These are phyloP conservation scores for Xestia sexstrigata DNA, from an alignment of 2,888 invertebrate genomes.

Conservation along the genomic window DNA sequence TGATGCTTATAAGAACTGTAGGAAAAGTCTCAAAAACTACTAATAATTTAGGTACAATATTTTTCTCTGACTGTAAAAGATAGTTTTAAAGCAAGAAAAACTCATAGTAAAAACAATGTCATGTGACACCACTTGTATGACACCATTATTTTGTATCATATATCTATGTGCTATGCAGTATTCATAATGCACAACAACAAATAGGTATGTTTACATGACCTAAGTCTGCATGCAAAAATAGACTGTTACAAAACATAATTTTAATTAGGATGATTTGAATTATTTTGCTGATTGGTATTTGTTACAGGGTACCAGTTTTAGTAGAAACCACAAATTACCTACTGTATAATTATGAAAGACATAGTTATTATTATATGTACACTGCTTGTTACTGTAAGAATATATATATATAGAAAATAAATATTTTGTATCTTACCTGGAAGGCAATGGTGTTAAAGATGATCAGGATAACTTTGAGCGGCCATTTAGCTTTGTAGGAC, in stretches of 20 bases:
- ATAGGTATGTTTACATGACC: slow-evolving; percentile 20
- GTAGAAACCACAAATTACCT: background rate
- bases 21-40: background rate
- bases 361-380: background rate
- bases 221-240: slow-evolving; percentile 8
- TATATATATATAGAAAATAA: background rate
- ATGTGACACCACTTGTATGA: slow-evolving; percentile 11
- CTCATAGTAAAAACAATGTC: background rate
- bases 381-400: background rate
- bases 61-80: background rate
- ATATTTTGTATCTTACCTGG: slow-evolving; percentile 91
- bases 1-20: background rate
- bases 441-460: slow-evolving; percentile 97
- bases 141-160: slow-evolving; percentile 2
- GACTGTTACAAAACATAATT: slow-evolving; percentile 23
- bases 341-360: background rate
- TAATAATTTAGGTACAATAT: background rate
- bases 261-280: background rate
- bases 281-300: background rate
- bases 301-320: background rate
- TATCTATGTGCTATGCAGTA: background rate
- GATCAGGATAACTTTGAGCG: slow-evolving; percentile 94
- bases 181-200: slow-evolving; percentile 12
- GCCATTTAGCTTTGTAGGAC: slow-evolving; percentile 98
- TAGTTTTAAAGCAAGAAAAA: background rate